A percentile compares a stretch with the other conserved stretches of the same genome.
These are phyloP conservation scores for Thyatira batis DNA, from an alignment of 2,888 invertebrate genomes.

Conservation along the genomic window DNA sequence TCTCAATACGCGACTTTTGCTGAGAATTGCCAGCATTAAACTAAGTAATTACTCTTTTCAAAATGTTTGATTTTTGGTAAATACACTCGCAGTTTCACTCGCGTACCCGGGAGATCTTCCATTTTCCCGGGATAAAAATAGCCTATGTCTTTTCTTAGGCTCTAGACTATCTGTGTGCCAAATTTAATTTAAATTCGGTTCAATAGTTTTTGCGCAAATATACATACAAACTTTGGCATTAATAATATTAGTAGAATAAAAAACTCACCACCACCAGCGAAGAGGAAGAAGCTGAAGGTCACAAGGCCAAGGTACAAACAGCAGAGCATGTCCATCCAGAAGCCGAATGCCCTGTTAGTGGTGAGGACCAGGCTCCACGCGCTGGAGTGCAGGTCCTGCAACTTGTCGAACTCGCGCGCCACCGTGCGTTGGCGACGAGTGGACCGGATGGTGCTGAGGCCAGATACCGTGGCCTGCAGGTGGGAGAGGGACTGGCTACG, in stretches of 20 bases:
- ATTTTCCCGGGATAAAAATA: too few species aligned
- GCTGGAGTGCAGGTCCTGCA: conserved; percentile 65
- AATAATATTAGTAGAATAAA: conserved; percentile 2
- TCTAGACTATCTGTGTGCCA: too few species aligned
- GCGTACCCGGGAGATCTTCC: too few species aligned
- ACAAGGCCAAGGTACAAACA: conserved; percentile 81
- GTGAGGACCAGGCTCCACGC: conserved; percentile 44
- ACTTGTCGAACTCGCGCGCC: conserved; percentile 86
- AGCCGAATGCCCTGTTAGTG: conserved; percentile 78
- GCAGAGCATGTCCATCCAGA: conserved; percentile 83
- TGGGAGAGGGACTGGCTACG: conserved; percentile 94
- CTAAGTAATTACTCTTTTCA: too few species aligned
- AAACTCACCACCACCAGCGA: conserved; percentile 55
- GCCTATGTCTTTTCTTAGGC: too few species aligned
- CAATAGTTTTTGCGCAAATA: too few species aligned
- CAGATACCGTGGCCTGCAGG: conserved; percentile 90
- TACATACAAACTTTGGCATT: too few species aligned
- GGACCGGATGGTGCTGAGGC: conserved; percentile 91
- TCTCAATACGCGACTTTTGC: too few species aligned
- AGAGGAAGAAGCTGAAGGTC: conserved; percentile 86
- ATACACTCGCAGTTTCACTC: too few species aligned
- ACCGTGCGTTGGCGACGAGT: conserved; percentile 86
- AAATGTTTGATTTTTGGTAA: too few species aligned
- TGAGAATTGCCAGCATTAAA: too few species aligned
- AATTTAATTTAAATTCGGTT: too few species aligned